Base-by-base conservation (phyloP, 2,113 vertebrate species). In the Uropsilus gracilis region DNA sequence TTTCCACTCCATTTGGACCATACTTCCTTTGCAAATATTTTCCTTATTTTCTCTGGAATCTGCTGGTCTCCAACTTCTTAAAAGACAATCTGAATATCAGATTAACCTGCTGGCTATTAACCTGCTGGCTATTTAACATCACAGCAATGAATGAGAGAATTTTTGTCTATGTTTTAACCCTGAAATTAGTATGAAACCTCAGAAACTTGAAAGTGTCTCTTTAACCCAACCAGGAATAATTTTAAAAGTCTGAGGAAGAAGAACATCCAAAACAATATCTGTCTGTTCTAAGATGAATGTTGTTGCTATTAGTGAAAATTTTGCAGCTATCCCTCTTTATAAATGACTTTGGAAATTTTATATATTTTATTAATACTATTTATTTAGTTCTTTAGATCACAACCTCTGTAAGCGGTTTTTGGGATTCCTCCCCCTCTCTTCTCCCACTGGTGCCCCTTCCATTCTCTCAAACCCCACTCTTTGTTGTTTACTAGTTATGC, bases 171-270 rank as follows among this genome's bases (percentile, higher is more conserved):
- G 14, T 53, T 44, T 89, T 84, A 57, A 24, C 68, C 84, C 24
- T 72, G 63, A 90, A 94, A 77, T 88, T 66, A 90, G 22, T 6
- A 34, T 84, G 32, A 50, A 90, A 85, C 46, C 28, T 72, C 53
- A 88, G 80, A 95, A 86, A 93, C 39, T 11, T 80, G 55, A 69
- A 68, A 50, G 28, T 86, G 28, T 86, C 37, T 82, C 53, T 86
- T 82, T 86, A 53, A 50, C 18, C 22, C 17, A 82, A 77, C 9
- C 37, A 66, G 75, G 69, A 89, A 84, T 73, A 59, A 89, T 48
- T 83, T 76, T 4, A 50, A 71, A 53, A 57, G 16, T 77, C 53
- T 82, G 44, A 83, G 75, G 59, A 89, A 93, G 28, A 77, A 63
- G 46, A 78, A 18, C 14, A 14, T 6, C 28, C 75, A 37, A 37